Evolutionary conservation across 2,113 vertebrate species (phyloP).

Genomic region (Lepus europaeus): DNA sequence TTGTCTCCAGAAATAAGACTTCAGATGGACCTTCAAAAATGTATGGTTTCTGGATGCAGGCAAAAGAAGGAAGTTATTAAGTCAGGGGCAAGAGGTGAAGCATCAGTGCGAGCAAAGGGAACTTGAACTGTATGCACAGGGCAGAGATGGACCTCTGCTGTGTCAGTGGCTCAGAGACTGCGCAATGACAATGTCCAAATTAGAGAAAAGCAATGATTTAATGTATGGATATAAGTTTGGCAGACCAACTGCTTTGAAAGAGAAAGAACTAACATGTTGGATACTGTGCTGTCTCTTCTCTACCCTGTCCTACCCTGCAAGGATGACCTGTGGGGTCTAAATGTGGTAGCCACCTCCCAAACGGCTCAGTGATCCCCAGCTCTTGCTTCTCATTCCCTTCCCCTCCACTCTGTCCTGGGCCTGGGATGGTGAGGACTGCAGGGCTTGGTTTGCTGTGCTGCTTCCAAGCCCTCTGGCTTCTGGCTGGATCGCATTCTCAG

Average conservation of each 20-base stretch:
- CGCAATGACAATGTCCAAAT: background rate
- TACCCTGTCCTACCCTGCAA: background rate
- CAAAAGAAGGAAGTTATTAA: slow-evolving; percentile 9
- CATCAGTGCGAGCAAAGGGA: background rate
- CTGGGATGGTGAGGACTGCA: background rate
- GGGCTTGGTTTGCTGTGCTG: background rate
- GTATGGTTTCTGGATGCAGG: background rate
- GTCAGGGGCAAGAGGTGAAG: background rate
- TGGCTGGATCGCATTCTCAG: background rate
- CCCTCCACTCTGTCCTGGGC: background rate
- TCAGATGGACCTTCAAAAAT: background rate
- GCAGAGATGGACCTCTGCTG: background rate
- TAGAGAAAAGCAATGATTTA: background rate
- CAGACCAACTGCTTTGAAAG: slow-evolving; percentile 24
- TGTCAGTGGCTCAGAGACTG: background rate
- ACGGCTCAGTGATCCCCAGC: background rate
- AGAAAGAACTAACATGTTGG: background rate
- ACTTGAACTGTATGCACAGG: background rate
- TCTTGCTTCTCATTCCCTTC: slow-evolving; percentile 24
- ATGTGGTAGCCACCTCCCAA: background rate
- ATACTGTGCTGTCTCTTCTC: background rate
- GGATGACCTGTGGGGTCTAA: background rate
- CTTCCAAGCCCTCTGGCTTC: background rate
- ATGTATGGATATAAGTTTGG: background rate
- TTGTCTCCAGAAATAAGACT: slow-evolving; percentile 18